Evolutionary conservation across 2,888 invertebrate species (phyloP).

Genomic region (Tiliacea citrago): DNA sequence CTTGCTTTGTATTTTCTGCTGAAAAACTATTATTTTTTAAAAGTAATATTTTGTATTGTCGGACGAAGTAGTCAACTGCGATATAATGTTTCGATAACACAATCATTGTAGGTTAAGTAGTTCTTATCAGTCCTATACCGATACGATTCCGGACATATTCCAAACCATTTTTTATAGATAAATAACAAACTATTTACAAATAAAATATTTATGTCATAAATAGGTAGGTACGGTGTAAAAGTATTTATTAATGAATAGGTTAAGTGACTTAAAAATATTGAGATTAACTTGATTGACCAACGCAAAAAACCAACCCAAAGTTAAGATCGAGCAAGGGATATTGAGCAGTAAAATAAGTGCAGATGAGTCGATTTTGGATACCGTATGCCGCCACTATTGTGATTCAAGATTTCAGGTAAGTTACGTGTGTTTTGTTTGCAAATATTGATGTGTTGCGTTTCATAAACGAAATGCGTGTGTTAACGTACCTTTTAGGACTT

Average conservation of each 20-base stretch:
- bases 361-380: not conserved
- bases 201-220: not conserved
- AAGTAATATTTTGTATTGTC: not conserved
- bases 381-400: not conserved
- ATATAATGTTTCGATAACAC: conserved; percentile 3
- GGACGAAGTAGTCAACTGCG: not conserved
- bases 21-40: not conserved
- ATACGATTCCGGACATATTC: not conserved
- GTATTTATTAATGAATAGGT: not conserved
- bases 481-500: not conserved
- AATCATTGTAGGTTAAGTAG: not conserved
- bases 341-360: not conserved
- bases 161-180: not conserved
- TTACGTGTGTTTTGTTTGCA: not conserved
- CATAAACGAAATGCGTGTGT: not conserved
- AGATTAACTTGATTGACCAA: not conserved
- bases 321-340: too few relatives aligned
- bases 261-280: not conserved
- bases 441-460: not conserved
- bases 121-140: not conserved
- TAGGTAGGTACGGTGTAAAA: too few relatives aligned
- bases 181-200: not conserved
- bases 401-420: not conserved
- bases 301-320: too few relatives aligned
- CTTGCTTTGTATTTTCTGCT: conserved; percentile 1